Percentiles rank a stretch among this genome's conserved stretches.
Conservation (phyloP, 2,797 vertebrate genomes). For the Pagetopsis macropterus region DNA sequence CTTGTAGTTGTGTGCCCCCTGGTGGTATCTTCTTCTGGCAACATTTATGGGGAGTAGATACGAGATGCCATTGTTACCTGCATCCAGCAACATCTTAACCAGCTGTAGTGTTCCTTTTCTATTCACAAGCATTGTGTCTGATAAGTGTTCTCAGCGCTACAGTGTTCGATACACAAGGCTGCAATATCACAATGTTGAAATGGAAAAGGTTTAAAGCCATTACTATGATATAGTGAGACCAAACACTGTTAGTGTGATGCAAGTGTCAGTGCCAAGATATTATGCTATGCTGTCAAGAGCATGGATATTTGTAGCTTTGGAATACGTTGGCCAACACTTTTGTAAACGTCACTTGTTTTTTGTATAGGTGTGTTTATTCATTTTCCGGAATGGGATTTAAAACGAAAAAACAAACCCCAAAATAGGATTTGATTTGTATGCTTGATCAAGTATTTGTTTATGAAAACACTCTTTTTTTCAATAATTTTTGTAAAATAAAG, state of each 20-base stretch:
- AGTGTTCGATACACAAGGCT: constrained; percentile 59
- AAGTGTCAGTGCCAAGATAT: constrained; percentile 79
- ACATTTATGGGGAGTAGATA: constrained; percentile 32
- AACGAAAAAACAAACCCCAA: constrained; percentile 46
- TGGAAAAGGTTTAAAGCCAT: constrained; percentile 72
- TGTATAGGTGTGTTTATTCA: constrained; percentile 55
- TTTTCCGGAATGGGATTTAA: constrained; percentile 59
- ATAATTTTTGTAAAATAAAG: constrained; percentile 55
- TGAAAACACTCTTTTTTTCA: constrained; percentile 61
- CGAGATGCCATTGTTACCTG: constrained; percentile 56
- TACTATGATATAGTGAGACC: constrained; percentile 73
- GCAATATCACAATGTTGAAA: constrained; percentile 58
- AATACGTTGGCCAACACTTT: constrained; percentile 80
- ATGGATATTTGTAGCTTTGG: constrained; percentile 76
- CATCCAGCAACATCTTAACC: constrained; percentile 61
- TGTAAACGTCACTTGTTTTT: constrained; percentile 62
- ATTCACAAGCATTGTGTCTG: constrained; percentile 48
- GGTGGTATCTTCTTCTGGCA: constrained; percentile 52
- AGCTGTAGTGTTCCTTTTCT: constrained; percentile 64
- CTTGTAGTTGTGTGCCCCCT: constrained; percentile 77
- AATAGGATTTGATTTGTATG: constrained; percentile 51
- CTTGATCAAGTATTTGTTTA: constrained; percentile 65
- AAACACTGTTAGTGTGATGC: constrained; percentile 81
- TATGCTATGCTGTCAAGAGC: constrained; percentile 64
- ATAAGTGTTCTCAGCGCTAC: constrained; percentile 63